phyloP scores from a whole-genome alignment of 2,797 vertebrate species.

The Channallabes apus region DNA sequence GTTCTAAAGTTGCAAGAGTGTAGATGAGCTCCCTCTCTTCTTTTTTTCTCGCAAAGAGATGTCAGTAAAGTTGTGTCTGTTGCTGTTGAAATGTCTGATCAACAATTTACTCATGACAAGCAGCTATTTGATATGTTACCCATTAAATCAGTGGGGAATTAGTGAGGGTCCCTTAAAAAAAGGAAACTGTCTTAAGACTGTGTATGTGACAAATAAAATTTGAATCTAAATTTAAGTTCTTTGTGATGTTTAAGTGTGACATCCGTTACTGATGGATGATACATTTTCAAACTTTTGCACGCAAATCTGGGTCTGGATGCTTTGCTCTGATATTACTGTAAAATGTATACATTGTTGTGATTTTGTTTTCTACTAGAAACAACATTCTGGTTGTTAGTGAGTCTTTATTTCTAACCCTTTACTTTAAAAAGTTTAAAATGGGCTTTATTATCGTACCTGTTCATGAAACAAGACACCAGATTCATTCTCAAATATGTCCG shows the following conservation, averaged over 20 bases:
- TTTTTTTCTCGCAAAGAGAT: neutral
- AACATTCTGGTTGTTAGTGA: neutral
- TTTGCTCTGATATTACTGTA: neutral
- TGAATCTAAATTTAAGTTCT: neutral
- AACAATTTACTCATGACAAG: neutral
- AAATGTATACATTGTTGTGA: neutral
- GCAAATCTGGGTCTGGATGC: neutral
- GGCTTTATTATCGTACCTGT: neutral
- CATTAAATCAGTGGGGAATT: neutral
- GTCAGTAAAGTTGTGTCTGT: neutral
- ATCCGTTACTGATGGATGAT: neutral
- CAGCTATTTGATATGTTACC: neutral
- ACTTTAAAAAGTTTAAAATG: neutral
- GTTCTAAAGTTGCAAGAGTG: neutral
- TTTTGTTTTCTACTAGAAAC: neutral
- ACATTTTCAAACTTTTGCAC: neutral
- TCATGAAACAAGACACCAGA: neutral
- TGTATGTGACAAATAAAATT: no score
- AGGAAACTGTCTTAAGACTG: neutral
- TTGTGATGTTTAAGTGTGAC: neutral
- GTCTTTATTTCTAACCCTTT: neutral
- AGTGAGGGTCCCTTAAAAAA: neutral
- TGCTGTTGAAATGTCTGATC: neutral
- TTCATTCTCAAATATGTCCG: neutral
- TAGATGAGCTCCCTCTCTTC: constrained; percentile 3